Evolutionary conservation across 1,140 invertebrate genomes (phyloP).

Genomic region (Drosophila subobscura): DNA sequence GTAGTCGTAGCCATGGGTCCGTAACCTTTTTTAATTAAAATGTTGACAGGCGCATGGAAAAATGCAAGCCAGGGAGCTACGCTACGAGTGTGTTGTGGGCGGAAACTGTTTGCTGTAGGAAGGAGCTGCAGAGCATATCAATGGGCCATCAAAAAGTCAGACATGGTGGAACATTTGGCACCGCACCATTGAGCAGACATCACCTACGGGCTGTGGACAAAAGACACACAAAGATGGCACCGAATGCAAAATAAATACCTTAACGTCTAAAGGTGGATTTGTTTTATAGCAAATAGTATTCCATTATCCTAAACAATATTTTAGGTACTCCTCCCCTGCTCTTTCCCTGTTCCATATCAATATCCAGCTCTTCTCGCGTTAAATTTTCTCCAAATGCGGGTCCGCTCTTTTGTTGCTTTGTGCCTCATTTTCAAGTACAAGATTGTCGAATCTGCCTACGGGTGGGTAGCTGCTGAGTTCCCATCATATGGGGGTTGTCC

Average conservation of each 20-base stretch:
- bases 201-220: slow-evolving; percentile 19
- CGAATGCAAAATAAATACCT: neutral
- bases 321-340: neutral
- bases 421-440: slow-evolving; percentile 50
- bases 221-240: slow-evolving; percentile 16
- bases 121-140: slow-evolving; percentile 19
- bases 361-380: neutral
- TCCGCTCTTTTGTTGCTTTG: slow-evolving; percentile 21
- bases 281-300: too few species aligned
- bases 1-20: slow-evolving; percentile 52
- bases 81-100: slow-evolving; percentile 12
- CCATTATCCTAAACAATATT: neutral
- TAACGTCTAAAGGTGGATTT: too few species aligned
- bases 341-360: neutral
- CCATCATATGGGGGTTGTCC: slow-evolving; percentile 58
- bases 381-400: slow-evolving; percentile 53
- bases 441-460: slow-evolving; percentile 36
- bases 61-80: slow-evolving; percentile 52
- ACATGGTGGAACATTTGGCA: slow-evolving; percentile 25
- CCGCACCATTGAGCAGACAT: slow-evolving; percentile 49
- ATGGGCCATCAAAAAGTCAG: slow-evolving; percentile 45
- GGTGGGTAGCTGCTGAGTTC: slow-evolving; percentile 40
- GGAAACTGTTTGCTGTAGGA: neutral
- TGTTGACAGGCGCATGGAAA: slow-evolving; percentile 83
- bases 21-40: slow-evolving; percentile 84